A percentile compares a stretch with the other conserved stretches of the same genome.
phyloP scores from a whole-genome alignment of 2,797 vertebrate species.

The Sphaeramia orbicularis region DNA sequence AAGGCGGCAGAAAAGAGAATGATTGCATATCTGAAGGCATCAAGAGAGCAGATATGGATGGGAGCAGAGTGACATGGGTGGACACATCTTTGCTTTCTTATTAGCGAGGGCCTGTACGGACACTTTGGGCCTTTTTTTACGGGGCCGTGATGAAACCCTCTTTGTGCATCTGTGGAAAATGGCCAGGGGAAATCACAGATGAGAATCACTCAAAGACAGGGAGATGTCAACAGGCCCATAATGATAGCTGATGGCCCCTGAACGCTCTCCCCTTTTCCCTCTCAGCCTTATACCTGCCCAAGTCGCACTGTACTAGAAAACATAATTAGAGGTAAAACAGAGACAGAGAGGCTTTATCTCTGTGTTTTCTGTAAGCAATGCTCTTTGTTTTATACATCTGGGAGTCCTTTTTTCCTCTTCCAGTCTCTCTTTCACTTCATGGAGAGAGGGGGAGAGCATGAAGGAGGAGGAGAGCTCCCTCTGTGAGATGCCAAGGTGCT shows the following conservation, averaged over 20 bases:
- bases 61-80: conserved; percentile 67
- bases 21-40: conserved; percentile 79
- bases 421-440: conserved; percentile 77
- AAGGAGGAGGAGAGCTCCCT: conserved; percentile 93
- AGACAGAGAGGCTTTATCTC: conserved; percentile 78
- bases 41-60: conserved; percentile 64
- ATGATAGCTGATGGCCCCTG: conserved; percentile 87
- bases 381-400: conserved; percentile 83
- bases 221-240: conserved; percentile 87
- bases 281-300: conserved; percentile 77
- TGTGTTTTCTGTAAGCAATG: conserved; percentile 80
- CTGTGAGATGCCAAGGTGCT: conserved; percentile 96
- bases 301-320: conserved; percentile 80
- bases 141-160: conserved; percentile 80
- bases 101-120: conserved; percentile 71
- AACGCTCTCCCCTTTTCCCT: conserved; percentile 81
- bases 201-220: conserved; percentile 86
- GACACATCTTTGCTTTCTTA: conserved; percentile 80
- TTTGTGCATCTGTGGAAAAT: conserved; percentile 82
- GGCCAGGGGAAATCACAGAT: conserved; percentile 82
- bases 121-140: conserved; percentile 80
- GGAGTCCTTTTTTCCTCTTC: conserved; percentile 66
- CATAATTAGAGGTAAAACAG: conserved; percentile 87
- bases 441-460: conserved; percentile 81
- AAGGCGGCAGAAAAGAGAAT: conserved; percentile 44